Evolutionary conservation across 2,113 vertebrate genomes (phyloP).

Genomic region (Oryzias celebensis): DNA sequence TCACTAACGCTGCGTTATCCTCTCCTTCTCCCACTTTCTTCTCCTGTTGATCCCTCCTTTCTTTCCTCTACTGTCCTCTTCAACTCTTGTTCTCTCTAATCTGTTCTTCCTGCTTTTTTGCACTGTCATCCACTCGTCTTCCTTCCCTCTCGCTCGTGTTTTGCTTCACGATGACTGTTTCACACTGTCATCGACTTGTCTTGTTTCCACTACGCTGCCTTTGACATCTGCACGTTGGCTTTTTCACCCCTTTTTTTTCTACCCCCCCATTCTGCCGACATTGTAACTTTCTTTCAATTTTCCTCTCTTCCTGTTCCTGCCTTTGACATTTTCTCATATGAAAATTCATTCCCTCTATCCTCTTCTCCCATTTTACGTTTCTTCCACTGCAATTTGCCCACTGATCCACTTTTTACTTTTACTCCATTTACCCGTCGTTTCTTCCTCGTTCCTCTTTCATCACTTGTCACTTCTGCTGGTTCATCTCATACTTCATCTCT

Average conservation of each 20-base stretch:
- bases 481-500: neutral
- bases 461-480: neutral
- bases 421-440: neutral
- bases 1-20: slow-evolving; percentile 70
- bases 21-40: slow-evolving; percentile 33
- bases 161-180: slow-evolving; percentile 18
- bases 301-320: neutral
- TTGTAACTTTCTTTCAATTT: neutral
- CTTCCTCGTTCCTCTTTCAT: neutral
- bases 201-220: slow-evolving; percentile 33
- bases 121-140: slow-evolving; percentile 58
- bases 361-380: neutral
- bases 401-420: neutral
- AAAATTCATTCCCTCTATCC: neutral
- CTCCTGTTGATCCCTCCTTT: slow-evolving; percentile 25
- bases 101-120: slow-evolving; percentile 50
- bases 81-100: slow-evolving; percentile 9
- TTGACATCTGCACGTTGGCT: slow-evolving; percentile 21
- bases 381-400: neutral
- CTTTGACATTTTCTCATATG: neutral
- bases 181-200: slow-evolving; percentile 46
- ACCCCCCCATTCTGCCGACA: neutral
- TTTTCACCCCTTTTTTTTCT: neutral
- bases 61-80: neutral
- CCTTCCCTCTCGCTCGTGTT: slow-evolving; percentile 33